These are phyloP conservation scores for Cepphus grylle DNA, from an alignment of 2,113 vertebrate species.

Conservation along the genomic window DNA sequence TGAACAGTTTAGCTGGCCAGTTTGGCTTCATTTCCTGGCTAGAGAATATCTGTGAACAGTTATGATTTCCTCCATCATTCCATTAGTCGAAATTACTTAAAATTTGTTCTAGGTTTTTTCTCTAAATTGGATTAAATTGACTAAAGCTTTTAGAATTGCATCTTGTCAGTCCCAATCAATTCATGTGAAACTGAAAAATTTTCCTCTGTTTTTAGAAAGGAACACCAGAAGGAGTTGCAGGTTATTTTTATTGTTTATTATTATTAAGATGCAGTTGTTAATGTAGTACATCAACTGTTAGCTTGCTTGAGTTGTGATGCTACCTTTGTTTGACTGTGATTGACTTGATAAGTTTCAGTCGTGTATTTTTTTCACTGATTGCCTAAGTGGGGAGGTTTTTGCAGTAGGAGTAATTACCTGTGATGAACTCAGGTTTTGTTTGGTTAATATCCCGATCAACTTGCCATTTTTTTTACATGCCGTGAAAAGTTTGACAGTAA, in stretches of 20 bases:
- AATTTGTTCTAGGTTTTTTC: background rate
- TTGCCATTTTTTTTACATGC: background rate
- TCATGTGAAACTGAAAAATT: background rate
- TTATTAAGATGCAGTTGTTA: background rate
- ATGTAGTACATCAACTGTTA: background rate
- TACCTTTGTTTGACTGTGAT: background rate
- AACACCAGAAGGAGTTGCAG: background rate
- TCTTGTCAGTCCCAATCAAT: background rate
- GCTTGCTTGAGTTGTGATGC: background rate
- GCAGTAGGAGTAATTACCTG: background rate
- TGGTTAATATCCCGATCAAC: background rate
- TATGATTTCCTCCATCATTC: constrained; percentile 45
- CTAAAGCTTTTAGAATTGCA: background rate
- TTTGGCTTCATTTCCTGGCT: constrained; percentile 51
- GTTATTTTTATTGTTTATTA: background rate
- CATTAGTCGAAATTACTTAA: background rate
- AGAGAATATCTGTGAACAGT: constrained; percentile 22
- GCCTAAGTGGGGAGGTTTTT: background rate
- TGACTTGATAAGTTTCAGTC: background rate
- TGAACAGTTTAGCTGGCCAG: constrained; percentile 28
- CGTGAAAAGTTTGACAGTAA: background rate
- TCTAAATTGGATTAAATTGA: constrained; percentile 19
- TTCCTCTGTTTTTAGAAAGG: background rate
- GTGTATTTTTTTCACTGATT: background rate
- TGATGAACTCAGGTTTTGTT: background rate